These are phyloP conservation scores for Drepana falcataria DNA, from an alignment of 2,888 invertebrate genomes.

Conservation along the genomic window DNA sequence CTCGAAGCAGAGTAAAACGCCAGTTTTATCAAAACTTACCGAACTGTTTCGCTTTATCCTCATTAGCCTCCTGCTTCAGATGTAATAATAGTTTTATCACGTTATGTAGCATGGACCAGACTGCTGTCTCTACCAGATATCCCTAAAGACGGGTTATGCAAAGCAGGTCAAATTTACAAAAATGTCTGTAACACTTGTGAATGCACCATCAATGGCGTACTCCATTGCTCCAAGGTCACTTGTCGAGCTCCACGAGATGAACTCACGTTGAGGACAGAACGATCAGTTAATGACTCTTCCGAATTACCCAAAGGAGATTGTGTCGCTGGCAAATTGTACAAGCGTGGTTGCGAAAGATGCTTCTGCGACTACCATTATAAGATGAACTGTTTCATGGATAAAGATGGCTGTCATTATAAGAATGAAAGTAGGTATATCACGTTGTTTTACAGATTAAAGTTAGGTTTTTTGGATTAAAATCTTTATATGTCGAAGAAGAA, in stretches of 20 bases:
- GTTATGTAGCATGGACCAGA: background rate
- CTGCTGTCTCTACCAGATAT: conserved; percentile 31
- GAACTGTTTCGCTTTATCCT: too few relatives aligned
- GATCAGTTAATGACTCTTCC: conserved; percentile 7
- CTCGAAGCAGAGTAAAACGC: too few relatives aligned
- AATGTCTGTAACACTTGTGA: conserved; percentile 55
- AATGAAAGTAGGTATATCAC: conserved; percentile 13
- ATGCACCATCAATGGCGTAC: conserved; percentile 33
- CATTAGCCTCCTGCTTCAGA: too few relatives aligned
- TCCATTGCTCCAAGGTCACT: conserved; percentile 55
- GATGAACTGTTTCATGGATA: conserved; percentile 19
- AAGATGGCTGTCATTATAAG: conserved; percentile 15
- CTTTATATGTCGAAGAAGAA: too few relatives aligned
- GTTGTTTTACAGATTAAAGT: too few relatives aligned
- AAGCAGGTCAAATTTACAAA: conserved; percentile 37
- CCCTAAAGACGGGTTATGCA: conserved; percentile 37
- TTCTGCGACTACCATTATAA: conserved; percentile 32
- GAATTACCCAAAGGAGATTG: conserved; percentile 26
- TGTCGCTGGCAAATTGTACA: conserved; percentile 43
- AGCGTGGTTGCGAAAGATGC: conserved; percentile 38
- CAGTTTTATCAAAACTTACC: too few relatives aligned
- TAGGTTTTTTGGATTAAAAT: too few relatives aligned
- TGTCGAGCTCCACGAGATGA: conserved; percentile 28
- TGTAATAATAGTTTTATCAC: background rate
- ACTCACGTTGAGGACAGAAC: background rate